Conservation (phyloP, 1,140 invertebrate species). For the Procambarus clarkii region DNA sequence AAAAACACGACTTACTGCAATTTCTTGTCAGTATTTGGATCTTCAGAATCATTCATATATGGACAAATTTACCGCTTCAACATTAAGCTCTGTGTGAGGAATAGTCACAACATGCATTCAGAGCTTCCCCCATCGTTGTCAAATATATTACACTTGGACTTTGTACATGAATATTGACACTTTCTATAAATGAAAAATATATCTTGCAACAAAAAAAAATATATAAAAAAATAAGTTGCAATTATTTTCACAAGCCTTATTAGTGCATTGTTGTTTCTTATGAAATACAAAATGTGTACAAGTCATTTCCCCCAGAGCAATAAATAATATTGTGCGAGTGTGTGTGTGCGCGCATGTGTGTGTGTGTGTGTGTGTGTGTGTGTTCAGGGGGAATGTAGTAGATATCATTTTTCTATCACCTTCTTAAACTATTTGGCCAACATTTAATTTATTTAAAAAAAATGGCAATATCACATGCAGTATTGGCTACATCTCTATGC, state of each 20-base stretch:
- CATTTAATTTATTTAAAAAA: neutral
- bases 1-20: neutral
- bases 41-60: neutral
- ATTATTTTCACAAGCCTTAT: neutral
- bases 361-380: neutral
- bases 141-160: neutral
- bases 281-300: neutral
- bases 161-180: neutral
- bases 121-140: neutral
- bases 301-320: neutral
- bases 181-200: conserved; percentile 11
- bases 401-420: neutral
- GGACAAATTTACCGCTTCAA: neutral
- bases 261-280: neutral
- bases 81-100: neutral
- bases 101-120: neutral
- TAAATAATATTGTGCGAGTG: neutral
- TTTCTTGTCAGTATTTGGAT: neutral
- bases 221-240: neutral
- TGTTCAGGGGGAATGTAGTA: neutral
- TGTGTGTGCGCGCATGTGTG: neutral
- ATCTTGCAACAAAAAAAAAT: neutral
- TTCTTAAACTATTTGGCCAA: neutral
- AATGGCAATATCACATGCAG: neutral
- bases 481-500: neutral